Conservation (phyloP, 2,888 invertebrate species). For the Pristionchus entomophagus region DNA sequence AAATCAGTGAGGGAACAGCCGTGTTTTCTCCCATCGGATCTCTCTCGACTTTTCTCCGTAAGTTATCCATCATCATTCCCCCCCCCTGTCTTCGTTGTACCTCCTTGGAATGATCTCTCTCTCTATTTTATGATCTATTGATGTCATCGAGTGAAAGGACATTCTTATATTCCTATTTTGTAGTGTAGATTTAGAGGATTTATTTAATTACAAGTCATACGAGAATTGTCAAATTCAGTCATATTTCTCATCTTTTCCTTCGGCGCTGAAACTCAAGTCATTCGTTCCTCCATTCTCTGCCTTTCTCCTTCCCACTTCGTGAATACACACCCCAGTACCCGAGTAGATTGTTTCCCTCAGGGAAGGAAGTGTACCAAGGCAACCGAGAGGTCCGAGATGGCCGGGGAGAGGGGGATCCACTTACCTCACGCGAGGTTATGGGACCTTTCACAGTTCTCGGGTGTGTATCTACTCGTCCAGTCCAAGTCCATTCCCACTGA, state of each 20-base stretch:
- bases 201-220: no score
- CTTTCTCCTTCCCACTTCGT: background rate
- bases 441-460: conserved; percentile 18
- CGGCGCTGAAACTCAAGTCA: background rate
- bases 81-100: background rate
- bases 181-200: no score
- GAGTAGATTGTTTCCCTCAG: conserved; percentile 10
- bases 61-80: conserved; percentile 12
- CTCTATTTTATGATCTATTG: no score
- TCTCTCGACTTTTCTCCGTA: background rate
- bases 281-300: background rate
- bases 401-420: conserved; percentile 11
- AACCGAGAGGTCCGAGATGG: background rate
- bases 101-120: no score
- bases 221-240: no score
- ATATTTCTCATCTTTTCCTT: background rate
- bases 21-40: conserved; percentile 4
- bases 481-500: conserved; percentile 10
- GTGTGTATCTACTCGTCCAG: no score
- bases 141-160: no score
- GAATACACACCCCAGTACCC: background rate
- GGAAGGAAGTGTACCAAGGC: background rate
- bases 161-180: no score
- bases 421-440: conserved; percentile 21
- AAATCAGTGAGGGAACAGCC: conserved; percentile 1